phyloP scores from a whole-genome alignment of 1,140 invertebrate species.

The Polypedilum pembai region DNA sequence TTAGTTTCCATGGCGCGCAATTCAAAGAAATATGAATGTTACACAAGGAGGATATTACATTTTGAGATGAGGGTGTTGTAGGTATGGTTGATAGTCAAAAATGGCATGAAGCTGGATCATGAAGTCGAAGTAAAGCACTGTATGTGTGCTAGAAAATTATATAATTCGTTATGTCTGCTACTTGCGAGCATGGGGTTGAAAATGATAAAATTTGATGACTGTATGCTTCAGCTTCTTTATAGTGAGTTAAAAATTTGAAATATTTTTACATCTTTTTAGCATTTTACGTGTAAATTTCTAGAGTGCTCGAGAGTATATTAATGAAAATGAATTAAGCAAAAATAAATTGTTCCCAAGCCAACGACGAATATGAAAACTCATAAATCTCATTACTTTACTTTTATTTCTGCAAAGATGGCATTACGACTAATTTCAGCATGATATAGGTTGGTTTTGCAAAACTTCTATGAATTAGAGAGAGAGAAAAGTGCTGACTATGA shows the following conservation, averaged over 20 bases:
- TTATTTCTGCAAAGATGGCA: too few species aligned
- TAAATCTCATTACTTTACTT: neutral
- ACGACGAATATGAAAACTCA: neutral
- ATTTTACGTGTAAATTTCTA: too few species aligned
- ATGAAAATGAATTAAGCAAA: conserved; percentile 6
- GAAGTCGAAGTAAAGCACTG: neutral
- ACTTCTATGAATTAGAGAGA: too few species aligned
- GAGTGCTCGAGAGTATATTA: too few species aligned
- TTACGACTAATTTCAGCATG: too few species aligned
- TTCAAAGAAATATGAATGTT: neutral
- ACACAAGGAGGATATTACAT: neutral
- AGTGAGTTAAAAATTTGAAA: neutral
- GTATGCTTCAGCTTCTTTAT: neutral
- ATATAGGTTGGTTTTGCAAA: too few species aligned
- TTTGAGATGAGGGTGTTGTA: neutral
- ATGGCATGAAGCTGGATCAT: neutral
- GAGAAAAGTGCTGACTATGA: too few species aligned
- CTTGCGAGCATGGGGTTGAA: neutral
- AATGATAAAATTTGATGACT: conserved; percentile 13
- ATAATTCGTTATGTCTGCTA: neutral
- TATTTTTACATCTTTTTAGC: neutral
- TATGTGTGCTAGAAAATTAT: too few species aligned
- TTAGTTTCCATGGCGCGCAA: neutral
- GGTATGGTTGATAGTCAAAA: neutral
- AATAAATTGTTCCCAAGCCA: neutral